Base-by-base conservation (phyloP, 2,113 vertebrate genomes). In the Ornithorhynchus anatinus region DNA sequence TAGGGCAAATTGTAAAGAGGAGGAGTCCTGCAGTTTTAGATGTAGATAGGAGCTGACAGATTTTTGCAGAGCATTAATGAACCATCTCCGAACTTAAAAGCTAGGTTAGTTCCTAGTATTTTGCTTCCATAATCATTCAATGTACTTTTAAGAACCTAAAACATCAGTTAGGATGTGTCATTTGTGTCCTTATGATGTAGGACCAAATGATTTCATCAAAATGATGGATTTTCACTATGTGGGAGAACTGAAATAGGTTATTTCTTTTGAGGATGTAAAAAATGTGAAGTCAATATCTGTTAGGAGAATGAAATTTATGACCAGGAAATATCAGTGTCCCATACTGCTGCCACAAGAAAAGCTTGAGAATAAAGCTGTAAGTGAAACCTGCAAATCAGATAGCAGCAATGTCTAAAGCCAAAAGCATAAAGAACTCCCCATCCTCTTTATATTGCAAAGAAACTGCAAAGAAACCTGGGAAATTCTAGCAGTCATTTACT, bases 101-200 rank as follows among this genome's bases (percentile, higher is more conserved):
- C 39, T 6, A 54, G 20, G 8, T 20, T 39, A 38, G 66, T 62
- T 51, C 20, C 43, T 33, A 14, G 22, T 10, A 13, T 7, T 59
- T 52, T 52, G 11, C 6, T n/a, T 66, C 38, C 43, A 38, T 2
- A 44, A 15, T 10, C 32, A 25, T 69, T 40, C 32, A 25, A 72
- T 64, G 43, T 56, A 12, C 14, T 81, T 73, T 70, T 59, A 65
- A 62, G 3, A 65, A 17, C 14, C 48, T 69, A 31, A 4, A 59
- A 53, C 71, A 12, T 38, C 56, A 40, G 15, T 54, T 43, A 53
- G 14, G 29, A 3, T 5, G 10, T 27, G 61, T 45, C 2, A 11
- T n/a, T 45, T 43, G 29, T 45, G 53, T 51, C 66, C 79, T 51
- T 62, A 57, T 48, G 32, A 59, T 53, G 27, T 1, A 59, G 42